Conservation (phyloP, 2,888 invertebrate genomes). For the Venusia cambrica region DNA sequence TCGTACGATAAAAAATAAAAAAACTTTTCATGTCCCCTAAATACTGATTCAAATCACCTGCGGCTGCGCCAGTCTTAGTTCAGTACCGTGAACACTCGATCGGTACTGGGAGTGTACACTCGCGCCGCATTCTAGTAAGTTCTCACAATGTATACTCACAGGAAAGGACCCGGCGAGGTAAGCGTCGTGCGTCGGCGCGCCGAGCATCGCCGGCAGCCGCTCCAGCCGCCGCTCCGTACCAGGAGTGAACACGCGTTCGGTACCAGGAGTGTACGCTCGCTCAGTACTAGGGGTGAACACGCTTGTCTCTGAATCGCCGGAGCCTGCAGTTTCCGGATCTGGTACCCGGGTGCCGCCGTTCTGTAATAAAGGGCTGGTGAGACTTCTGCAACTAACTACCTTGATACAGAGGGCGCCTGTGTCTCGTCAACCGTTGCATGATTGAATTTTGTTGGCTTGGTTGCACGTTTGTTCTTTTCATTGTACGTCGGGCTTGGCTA, state of each 20-base stretch:
- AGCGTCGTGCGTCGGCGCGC: conserved; percentile 83
- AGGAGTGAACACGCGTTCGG: conserved; percentile 54
- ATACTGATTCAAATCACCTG: too few relatives aligned
- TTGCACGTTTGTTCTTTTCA: too few relatives aligned
- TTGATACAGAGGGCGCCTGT: too few relatives aligned
- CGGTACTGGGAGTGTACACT: not conserved
- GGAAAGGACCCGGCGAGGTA: conserved; percentile 91
- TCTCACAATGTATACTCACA: too few relatives aligned
- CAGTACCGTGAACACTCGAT: too few relatives aligned
- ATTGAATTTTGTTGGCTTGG: too few relatives aligned
- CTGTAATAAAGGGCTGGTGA: conserved; percentile 34
- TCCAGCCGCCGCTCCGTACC: conserved; percentile 71
- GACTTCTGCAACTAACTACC: too few relatives aligned
- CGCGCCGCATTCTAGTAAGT: not conserved
- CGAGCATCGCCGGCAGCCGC: conserved; percentile 69
- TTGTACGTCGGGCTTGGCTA: too few relatives aligned
- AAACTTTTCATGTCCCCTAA: too few relatives aligned
- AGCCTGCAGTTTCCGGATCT: conserved; percentile 32
- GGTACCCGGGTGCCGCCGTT: conserved; percentile 46
- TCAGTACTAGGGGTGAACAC: conserved; percentile 48
- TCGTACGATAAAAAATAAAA: too few relatives aligned
- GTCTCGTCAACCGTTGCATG: too few relatives aligned
- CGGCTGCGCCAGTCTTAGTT: too few relatives aligned
- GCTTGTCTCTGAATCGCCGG: conserved; percentile 33
- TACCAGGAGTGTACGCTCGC: conserved; percentile 48